These are phyloP conservation scores for Hydropotes inermis DNA, from an alignment of 2,113 vertebrate genomes.

Conservation along the genomic window DNA sequence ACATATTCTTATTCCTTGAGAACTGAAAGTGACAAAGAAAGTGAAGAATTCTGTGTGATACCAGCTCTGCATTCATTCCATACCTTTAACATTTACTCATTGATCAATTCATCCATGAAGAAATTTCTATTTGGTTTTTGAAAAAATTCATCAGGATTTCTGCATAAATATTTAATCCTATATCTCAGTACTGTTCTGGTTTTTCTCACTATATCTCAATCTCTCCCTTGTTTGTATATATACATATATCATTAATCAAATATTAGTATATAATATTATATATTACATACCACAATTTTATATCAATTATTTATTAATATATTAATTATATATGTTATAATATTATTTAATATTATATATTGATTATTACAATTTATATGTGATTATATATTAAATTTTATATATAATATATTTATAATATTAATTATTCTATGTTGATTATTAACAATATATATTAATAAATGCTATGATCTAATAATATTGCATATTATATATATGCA, in stretches of 20 bases:
- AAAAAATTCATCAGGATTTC: neutral
- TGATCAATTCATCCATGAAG: rapidly evolving
- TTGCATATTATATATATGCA: neutral
- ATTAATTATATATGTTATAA: too few relatives aligned
- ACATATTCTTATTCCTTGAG: constrained; percentile 15
- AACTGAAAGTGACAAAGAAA: neutral
- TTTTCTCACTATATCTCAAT: neutral
- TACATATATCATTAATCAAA: neutral
- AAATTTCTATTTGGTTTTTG: neutral
- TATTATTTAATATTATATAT: too few relatives aligned
- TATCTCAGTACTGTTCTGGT: neutral
- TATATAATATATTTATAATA: neutral
- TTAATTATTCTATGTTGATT: neutral
- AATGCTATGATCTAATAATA: neutral
- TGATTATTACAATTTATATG: too few relatives aligned
- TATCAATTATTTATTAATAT: neutral
- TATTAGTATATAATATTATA: neutral
- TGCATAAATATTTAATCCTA: neutral
- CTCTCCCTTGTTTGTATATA: neutral
- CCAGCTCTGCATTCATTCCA: neutral
- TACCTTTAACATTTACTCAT: neutral
- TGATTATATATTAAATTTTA: neutral
- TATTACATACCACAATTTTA: neutral
- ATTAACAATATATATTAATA: neutral
- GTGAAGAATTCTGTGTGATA: neutral